These are phyloP conservation scores for Dasysyrphus tricinctus DNA, from an alignment of 2,888 invertebrate genomes.

Conservation along the genomic window DNA sequence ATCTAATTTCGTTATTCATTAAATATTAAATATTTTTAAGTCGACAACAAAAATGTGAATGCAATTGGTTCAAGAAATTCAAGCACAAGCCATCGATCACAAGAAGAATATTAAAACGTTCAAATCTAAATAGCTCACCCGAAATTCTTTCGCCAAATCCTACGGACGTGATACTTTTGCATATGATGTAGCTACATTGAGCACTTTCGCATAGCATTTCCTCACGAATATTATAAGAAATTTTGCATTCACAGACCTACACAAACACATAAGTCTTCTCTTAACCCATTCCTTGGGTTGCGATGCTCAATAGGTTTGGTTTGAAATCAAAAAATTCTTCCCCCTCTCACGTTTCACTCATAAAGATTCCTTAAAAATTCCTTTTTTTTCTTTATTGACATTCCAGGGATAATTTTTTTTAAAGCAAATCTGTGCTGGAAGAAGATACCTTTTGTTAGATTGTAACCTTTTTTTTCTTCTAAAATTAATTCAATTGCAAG, in stretches of 20 bases:
- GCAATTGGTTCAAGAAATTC: not conserved
- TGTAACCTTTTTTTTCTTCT: slow-evolving; percentile 24
- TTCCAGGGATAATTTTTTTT: slow-evolving; percentile 24
- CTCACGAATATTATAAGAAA: slow-evolving; percentile 20
- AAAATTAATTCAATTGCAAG: slow-evolving; percentile 61
- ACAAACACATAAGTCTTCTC: slow-evolving; percentile 26
- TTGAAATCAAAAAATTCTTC: slow-evolving; percentile 49
- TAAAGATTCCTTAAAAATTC: slow-evolving; percentile 39
- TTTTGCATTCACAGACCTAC: slow-evolving; percentile 18
- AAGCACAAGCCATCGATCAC: slow-evolving; percentile 4
- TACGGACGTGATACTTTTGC: slow-evolving; percentile 36
- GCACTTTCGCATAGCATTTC: slow-evolving; percentile 12
- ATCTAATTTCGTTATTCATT: too few relatives aligned
- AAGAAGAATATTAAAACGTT: slow-evolving; percentile 29
- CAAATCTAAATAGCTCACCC: slow-evolving; percentile 32
- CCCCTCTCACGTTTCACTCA: slow-evolving; percentile 39
- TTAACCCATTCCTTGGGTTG: slow-evolving; percentile 35
- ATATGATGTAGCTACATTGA: not conserved
- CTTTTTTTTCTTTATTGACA: slow-evolving; percentile 46
- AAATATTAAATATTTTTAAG: too few relatives aligned
- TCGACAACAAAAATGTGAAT: not conserved
- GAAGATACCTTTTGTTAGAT: slow-evolving; percentile 32
- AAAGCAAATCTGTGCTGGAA: not conserved
- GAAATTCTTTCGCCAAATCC: not conserved
- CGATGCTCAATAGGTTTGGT: slow-evolving; percentile 14